Conservation (phyloP, 2,888 invertebrate species). For the Sympetrum striolatum region DNA sequence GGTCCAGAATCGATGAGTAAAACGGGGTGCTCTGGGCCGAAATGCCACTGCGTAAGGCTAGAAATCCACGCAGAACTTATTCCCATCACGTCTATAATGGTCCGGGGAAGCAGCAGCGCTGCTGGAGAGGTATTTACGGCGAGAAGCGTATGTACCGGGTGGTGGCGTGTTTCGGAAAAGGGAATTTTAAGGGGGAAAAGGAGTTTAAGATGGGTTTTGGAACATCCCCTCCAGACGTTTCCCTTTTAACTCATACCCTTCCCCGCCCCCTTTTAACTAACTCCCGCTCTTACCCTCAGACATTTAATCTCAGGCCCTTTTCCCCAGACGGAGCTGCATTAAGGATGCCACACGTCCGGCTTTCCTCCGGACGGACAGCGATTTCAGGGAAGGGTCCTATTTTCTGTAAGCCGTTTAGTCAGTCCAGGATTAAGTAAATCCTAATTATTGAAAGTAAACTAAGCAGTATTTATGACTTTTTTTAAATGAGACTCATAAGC, state of each 20-base stretch:
- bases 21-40: neutral
- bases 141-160: neutral
- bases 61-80: neutral
- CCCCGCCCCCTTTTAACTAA: neutral
- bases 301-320: neutral
- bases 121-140: conserved; percentile 5
- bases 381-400: too few species aligned
- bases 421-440: too few species aligned
- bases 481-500: too few species aligned
- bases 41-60: neutral
- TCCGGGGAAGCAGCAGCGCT: neutral
- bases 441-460: too few species aligned
- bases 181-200: too few species aligned
- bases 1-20: neutral
- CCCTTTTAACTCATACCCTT: neutral
- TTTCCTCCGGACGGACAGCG: too few species aligned
- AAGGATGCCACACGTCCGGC: too few species aligned
- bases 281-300: neutral
- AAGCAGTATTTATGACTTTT: too few species aligned
- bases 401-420: too few species aligned
- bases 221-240: neutral
- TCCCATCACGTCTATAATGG: conserved; percentile 36
- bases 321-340: neutral
- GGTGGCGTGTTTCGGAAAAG: neutral
- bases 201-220: neutral